Conservation (phyloP, 2,797 vertebrate species). For the Pantherophis vulpinus region DNA sequence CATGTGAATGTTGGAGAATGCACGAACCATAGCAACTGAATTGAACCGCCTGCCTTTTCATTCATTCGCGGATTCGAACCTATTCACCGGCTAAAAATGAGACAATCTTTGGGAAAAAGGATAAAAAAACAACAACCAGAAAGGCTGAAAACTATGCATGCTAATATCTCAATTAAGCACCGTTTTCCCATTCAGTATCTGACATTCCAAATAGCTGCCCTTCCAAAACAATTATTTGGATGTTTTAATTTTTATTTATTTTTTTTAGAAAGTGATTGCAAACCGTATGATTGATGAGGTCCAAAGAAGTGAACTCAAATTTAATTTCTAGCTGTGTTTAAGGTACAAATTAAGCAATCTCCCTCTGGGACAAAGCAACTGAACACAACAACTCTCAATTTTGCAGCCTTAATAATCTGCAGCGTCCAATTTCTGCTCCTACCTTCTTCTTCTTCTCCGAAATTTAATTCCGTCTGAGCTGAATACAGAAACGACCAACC, state of each 20-base stretch:
- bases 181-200: background rate
- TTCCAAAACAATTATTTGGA: background rate
- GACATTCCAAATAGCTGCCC: background rate
- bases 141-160: background rate
- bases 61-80: background rate
- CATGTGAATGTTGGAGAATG: background rate
- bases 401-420: background rate
- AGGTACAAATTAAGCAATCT: background rate
- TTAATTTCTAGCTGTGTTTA: background rate
- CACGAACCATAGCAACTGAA: conserved; percentile 2
- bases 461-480: background rate
- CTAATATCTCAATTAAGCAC: background rate
- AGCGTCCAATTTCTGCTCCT: too few relatives aligned
- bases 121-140: too few relatives aligned
- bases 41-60: background rate
- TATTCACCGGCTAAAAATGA: conserved; percentile 4
- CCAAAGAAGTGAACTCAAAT: background rate
- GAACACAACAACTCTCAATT: background rate
- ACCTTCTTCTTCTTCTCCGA: background rate
- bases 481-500: background rate
- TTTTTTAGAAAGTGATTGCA: background rate
- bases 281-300: background rate
- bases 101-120: background rate
- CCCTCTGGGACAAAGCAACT: background rate
- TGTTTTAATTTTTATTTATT: background rate